Evolutionary conservation across 2,113 vertebrate species (phyloP).

Genomic region (Stomatorhinus ivindoensis): DNA sequence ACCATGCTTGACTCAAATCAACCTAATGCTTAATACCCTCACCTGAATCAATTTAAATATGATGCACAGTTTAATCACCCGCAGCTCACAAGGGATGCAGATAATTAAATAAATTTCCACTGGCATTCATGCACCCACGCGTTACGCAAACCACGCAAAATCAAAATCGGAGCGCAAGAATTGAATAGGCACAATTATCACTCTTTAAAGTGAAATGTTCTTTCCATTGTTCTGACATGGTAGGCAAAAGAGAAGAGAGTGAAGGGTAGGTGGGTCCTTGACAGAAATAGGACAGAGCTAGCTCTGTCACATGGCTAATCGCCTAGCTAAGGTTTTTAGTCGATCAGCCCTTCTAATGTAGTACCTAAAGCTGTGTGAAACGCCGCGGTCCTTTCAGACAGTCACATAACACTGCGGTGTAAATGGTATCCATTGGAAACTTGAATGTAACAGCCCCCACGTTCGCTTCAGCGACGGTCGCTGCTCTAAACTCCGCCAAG

Average conservation of each 20-base stretch:
- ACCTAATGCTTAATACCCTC: neutral
- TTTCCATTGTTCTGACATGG: neutral
- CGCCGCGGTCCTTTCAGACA: neutral
- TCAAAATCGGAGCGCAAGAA: neutral
- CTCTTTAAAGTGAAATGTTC: neutral
- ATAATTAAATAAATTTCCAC: slow-evolving; percentile 1
- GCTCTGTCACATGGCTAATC: neutral
- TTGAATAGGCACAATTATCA: neutral
- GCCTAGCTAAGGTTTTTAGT: neutral
- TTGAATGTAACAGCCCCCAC: neutral
- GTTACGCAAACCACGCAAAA: neutral
- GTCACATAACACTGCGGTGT: neutral
- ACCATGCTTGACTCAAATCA: neutral
- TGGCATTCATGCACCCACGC: neutral
- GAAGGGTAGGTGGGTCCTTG: neutral
- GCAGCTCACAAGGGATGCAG: neutral
- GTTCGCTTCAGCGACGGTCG: neutral
- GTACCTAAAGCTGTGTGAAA: neutral
- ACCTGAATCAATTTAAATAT: neutral
- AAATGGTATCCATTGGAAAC: neutral
- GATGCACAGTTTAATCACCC: neutral
- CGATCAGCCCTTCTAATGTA: neutral
- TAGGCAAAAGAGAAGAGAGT: neutral
- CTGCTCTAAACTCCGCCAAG: neutral
- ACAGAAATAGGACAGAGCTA: neutral